Percentiles rank a stretch among this genome's conserved stretches.
phyloP scores from a whole-genome alignment of 2,797 vertebrate species.

The Yasuhikotakia modesta region DNA sequence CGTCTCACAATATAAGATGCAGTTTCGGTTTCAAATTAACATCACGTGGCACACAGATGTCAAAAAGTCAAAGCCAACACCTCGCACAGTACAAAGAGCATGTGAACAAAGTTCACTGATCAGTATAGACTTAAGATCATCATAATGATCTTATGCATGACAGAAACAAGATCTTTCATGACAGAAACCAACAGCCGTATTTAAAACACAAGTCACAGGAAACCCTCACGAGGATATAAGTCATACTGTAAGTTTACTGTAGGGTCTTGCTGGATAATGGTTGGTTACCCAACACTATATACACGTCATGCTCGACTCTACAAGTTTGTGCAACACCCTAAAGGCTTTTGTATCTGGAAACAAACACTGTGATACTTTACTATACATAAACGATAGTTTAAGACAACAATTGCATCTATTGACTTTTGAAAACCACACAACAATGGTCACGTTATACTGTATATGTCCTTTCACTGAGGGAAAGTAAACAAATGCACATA shows the following conservation, averaged over 20 bases:
- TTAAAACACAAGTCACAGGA: no score
- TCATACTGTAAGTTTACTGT: background rate
- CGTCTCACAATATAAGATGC: background rate
- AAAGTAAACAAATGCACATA: background rate
- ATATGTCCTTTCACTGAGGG: background rate
- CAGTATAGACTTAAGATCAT: background rate
- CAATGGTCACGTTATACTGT: no score
- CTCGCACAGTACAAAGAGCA: no score
- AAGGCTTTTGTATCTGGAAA: slow-evolving; percentile 22
- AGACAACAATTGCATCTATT: background rate
- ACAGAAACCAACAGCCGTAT: no score
- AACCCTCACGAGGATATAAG: background rate
- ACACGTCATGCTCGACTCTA: background rate
- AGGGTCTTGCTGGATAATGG: background rate
- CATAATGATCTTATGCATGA: no score
- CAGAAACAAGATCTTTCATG: no score
- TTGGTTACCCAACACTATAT: background rate
- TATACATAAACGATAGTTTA: no score
- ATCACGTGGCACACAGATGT: background rate
- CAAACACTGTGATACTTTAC: background rate
- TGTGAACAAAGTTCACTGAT: no score
- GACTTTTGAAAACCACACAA: background rate
- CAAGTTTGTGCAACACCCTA: background rate
- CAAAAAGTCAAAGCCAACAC: background rate
- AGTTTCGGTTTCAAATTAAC: slow-evolving; percentile 11